These are phyloP conservation scores for Pseudochirops cupreus DNA, from an alignment of 2,797 vertebrate species.

Conservation along the genomic window DNA sequence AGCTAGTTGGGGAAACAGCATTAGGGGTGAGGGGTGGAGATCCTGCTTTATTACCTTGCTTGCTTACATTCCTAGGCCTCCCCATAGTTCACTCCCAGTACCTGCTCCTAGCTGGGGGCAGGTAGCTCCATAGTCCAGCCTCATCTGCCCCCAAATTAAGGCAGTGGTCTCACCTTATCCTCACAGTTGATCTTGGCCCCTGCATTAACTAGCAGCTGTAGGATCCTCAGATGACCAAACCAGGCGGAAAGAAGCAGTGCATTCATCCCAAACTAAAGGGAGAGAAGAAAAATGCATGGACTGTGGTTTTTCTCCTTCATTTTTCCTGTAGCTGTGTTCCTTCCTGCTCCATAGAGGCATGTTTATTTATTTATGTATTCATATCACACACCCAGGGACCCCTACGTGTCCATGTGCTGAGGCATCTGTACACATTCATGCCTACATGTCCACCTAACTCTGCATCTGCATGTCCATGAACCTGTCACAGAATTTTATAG, in stretches of 20 bases:
- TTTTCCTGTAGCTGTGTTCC: not conserved
- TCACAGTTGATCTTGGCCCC: conserved; percentile 91
- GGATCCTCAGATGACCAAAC: conserved; percentile 92
- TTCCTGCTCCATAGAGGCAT: not conserved
- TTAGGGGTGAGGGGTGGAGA: not conserved
- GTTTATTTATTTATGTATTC: not conserved
- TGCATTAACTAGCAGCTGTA: conserved; percentile 92
- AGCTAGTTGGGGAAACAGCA: not conserved
- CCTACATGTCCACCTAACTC: not conserved
- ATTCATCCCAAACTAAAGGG: conserved; percentile 94
- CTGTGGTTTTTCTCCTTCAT: not conserved
- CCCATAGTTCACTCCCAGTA: not conserved
- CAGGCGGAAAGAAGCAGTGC: conserved; percentile 93
- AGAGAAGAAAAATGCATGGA: conserved; percentile 21
- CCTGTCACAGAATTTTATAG: not conserved
- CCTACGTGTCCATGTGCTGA: not conserved
- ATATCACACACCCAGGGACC: not conserved
- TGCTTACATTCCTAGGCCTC: not conserved
- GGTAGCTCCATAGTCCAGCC: not conserved
- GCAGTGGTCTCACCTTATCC: conserved; percentile 89
- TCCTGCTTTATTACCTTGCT: not conserved
- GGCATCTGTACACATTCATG: not conserved
- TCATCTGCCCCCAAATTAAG: not conserved
- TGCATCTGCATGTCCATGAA: not conserved
- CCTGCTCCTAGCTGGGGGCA: not conserved